Evolutionary conservation across 2,113 vertebrate species (phyloP), one percentile per base, ranked within the genome.

Genomic region (Albula goreensis): DNA sequence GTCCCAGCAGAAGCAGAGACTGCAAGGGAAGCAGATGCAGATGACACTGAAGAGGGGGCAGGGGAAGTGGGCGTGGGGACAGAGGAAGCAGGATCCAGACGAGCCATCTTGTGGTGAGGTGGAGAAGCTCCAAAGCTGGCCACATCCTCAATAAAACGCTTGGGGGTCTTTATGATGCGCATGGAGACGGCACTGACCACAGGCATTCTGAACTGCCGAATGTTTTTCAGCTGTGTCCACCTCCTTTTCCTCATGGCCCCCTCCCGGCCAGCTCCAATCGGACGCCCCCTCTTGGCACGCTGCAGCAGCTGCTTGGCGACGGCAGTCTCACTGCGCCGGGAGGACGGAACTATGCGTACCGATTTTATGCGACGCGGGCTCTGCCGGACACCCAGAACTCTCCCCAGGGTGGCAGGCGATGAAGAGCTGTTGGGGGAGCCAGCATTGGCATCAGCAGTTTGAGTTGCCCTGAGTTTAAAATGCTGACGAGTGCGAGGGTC

Each of bases 151-250:
- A 99, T 99, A 90, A 99, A 99, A 22, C 98, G 96, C 88, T 99
- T 97, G 12, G 98, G 98, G 2, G 98, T 99, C 91, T 99, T 99
- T 82, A 99, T 99, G 90, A 99, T 97, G 56, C 98, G 95, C 0
- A 97, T 97, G 11, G 98, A 99, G 91, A 99, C 97, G 0, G 98
- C 97, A 8, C 98, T 99, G 86, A 99, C 98, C 4, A 99, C 98
- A 0, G 98, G 98, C 98, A 99, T 99, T 84, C 99, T 98, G 91
- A 99, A 99, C 94, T 99, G 98, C 0, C 98, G 94, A 85, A 99
- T 99, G 49, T 98, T 98, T 88, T 99, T 99, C 19, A 99, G 96
- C 86, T 97, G 97, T 0, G 97, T 98, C 90, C 98, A 96, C 85
- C 96, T 97, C 87, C 97, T 96, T 70, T 95, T 93, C 95, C 89